Evolutionary conservation across 2,797 vertebrate species (phyloP).

Genomic region (Nyctalus aviator): DNA sequence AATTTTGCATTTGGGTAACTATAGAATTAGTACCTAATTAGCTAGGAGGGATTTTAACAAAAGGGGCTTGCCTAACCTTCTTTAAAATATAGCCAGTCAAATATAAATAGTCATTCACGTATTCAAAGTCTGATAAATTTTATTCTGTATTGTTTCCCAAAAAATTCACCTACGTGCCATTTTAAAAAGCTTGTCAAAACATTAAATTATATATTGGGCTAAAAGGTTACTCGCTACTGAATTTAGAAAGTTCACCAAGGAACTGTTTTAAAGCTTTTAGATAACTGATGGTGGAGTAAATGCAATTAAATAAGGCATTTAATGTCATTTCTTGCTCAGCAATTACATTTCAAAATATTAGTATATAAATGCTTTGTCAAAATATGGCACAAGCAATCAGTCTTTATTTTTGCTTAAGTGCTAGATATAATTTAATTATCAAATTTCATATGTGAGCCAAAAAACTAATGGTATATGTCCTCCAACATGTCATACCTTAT

Average conservation of each 20-base stretch:
- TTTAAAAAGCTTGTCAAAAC: constrained; percentile 55
- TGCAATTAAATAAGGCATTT: constrained; percentile 64
- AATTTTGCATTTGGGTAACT: constrained; percentile 28
- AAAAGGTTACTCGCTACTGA: constrained; percentile 62
- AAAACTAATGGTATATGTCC: constrained; percentile 59
- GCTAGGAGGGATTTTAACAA: neutral
- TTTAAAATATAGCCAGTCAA: constrained; percentile 25
- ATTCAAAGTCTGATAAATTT: constrained; percentile 20
- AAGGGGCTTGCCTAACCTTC: neutral
- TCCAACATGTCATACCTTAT: constrained; percentile 48
- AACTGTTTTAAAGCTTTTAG: constrained; percentile 49
- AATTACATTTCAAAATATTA: constrained; percentile 66
- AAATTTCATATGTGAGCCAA: constrained; percentile 58
- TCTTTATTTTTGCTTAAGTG: constrained; percentile 66
- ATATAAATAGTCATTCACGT: constrained; percentile 19
- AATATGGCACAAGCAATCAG: constrained; percentile 42
- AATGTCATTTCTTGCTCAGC: constrained; percentile 54
- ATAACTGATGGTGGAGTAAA: constrained; percentile 51
- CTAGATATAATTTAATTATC: constrained; percentile 60
- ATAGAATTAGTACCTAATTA: constrained; percentile 13
- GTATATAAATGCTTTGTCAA: constrained; percentile 56
- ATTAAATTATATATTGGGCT: constrained; percentile 48
- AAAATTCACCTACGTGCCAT: constrained; percentile 57
- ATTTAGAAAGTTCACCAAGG: constrained; percentile 62
- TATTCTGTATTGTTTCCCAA: constrained; percentile 45